phyloP scores from a whole-genome alignment of 2,888 invertebrate genomes.

The Plebejus argus region DNA sequence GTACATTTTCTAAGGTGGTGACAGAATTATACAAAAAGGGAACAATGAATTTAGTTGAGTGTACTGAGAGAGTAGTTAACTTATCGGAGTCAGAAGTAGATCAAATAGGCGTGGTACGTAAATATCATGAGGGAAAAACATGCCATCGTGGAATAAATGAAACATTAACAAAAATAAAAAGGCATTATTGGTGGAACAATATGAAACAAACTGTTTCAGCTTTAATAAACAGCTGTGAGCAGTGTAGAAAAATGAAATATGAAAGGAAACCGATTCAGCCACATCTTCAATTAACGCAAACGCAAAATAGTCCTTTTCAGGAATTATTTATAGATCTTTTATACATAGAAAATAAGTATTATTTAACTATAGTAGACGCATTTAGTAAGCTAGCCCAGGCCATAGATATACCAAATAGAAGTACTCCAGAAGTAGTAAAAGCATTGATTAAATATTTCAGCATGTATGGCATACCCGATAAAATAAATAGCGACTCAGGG shows the following conservation, averaged over 20 bases:
- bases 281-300: too few species aligned
- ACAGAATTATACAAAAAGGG: slow-evolving; percentile 34
- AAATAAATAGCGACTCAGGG: too few species aligned
- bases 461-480: too few species aligned
- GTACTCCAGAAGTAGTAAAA: too few species aligned
- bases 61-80: slow-evolving; percentile 36
- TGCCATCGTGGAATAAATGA: slow-evolving; percentile 40
- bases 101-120: background rate
- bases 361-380: too few species aligned
- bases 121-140: slow-evolving; percentile 35
- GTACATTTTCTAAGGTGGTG: too few species aligned
- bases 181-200: slow-evolving; percentile 38
- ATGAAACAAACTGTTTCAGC: slow-evolving; percentile 37
- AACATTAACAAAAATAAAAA: slow-evolving; percentile 34
- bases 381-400: too few species aligned
- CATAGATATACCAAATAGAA: too few species aligned
- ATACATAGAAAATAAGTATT: too few species aligned
- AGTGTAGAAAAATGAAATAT: slow-evolving; percentile 24
- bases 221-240: slow-evolving; percentile 6
- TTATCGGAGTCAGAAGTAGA: slow-evolving; percentile 24
- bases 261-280: slow-evolving; percentile 12
- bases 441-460: too few species aligned
- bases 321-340: too few species aligned
- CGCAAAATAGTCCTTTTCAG: too few species aligned
- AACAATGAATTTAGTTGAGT: slow-evolving; percentile 32